Base-by-base conservation (phyloP, 2,888 invertebrate species). In the Oxytorus armatus region DNA sequence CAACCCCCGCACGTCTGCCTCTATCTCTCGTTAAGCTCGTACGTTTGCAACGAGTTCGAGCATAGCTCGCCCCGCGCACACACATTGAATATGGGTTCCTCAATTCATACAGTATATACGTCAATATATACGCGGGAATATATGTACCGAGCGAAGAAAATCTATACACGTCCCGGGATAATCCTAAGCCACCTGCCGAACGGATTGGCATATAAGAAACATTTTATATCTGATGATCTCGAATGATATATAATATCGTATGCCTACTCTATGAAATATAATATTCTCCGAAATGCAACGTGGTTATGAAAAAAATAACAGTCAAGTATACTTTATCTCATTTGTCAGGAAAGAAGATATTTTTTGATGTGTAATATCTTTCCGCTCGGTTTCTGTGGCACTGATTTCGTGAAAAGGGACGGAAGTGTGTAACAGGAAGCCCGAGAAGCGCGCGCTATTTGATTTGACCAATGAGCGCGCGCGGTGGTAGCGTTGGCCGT, bases 1-100 rank as follows among this genome's bases (percentile, higher is more conserved):
- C 72, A 66, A 42, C 59, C 59, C 75, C 68, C 53, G 51, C 76
- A 16, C 68, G 21, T 53, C 53, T 53, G 53, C 69, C 69, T 44
- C 61, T 39, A 53, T 69, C 68, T 63, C 21, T 55, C 63, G 51
- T 14, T 33, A 49, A n/a, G 23, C 47, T 2, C 25, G 42, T 29
- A 42, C 63, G 23, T 44, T 8, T 63, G 25, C 23, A 66, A 21
- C 29, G 25, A 21, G 23, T 70, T 14, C 14, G n/a, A 16, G 42
- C 49, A 16, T 16, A 36, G 4, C 4, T 5, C 18, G 55, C 53
- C 4, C 29, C 18, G 55, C 53, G 29, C 8, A 36, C 16, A 57
- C 18, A 57, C 47, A 47, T 44, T 57, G n/a, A 49, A 66, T 75
- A n/a, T n/a, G n/a, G n/a, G n/a, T 55, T 66, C 42, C 25, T 36